phyloP scores from a whole-genome alignment of 2,888 invertebrate genomes.

The Eucriotettix oculatus region DNA sequence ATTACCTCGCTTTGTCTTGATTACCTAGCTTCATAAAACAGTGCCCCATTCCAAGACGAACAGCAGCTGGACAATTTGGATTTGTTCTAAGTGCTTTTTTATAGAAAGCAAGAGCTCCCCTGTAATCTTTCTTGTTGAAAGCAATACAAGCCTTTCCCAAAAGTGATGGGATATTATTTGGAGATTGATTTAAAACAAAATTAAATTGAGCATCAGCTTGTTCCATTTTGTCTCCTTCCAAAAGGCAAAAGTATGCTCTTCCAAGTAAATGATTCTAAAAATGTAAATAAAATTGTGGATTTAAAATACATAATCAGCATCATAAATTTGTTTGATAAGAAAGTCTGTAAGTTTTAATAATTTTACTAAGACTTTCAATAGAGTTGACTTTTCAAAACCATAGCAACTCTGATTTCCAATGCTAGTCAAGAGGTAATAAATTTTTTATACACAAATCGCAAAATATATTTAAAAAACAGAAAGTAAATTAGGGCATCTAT shows the following conservation, averaged over 20 bases:
- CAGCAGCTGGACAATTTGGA: slow-evolving; percentile 91
- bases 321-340: no score
- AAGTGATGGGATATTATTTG: slow-evolving; percentile 90
- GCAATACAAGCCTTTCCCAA: slow-evolving; percentile 98
- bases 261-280: slow-evolving; percentile 87
- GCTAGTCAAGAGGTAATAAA: no score
- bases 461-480: no score
- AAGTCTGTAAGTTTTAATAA: no score
- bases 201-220: slow-evolving; percentile 99
- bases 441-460: no score
- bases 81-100: slow-evolving; percentile 93
- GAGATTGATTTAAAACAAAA: slow-evolving; percentile 90
- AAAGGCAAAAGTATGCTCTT: slow-evolving; percentile 90
- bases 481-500: no score
- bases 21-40: slow-evolving; percentile 94
- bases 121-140: slow-evolving; percentile 91
- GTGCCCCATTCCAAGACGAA: slow-evolving; percentile 94
- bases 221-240: slow-evolving; percentile 99
- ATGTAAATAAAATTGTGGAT: slow-evolving; percentile 1
- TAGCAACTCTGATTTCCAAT: no score
- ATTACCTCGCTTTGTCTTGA: slow-evolving; percentile 78
- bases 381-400: no score
- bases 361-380: no score
- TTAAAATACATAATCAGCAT: no score
- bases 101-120: slow-evolving; percentile 91